Conservation (phyloP, 37 sponge, comb jelly and placozoan species). For the Agelas oroides region DNA sequence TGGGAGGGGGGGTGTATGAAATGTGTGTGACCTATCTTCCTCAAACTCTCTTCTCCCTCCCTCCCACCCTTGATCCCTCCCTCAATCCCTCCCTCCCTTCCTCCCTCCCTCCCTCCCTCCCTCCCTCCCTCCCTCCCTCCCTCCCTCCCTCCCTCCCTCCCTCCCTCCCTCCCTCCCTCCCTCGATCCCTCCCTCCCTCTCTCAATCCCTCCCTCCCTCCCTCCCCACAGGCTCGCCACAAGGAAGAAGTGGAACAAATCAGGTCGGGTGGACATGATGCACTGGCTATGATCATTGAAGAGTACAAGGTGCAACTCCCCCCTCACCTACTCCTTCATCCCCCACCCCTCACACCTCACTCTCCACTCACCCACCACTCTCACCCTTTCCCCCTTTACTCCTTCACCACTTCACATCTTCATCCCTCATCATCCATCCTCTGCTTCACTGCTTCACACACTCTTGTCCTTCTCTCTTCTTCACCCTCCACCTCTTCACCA, state of each 20-base stretch:
- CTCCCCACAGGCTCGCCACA: slow-evolving; percentile 62
- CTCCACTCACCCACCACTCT: not conserved
- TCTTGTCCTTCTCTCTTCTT: not conserved
- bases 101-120: no score
- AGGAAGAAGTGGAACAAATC: slow-evolving; percentile 74
- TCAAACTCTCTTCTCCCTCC: no score
- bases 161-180: no score
- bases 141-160: no score
- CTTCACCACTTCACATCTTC: not conserved
- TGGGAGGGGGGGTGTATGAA: not conserved
- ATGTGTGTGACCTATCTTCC: not conserved
- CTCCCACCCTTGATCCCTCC: no score
- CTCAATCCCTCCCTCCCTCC: not conserved
- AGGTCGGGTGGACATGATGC: slow-evolving; percentile 80
- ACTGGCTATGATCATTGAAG: slow-evolving; percentile 85
- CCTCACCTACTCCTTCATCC: not conserved
- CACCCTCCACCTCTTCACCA: not conserved
- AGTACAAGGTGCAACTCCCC: slow-evolving; percentile 68
- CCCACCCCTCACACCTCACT: no score
- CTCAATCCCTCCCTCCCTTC: no score
- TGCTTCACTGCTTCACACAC: not conserved
- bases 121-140: not conserved
- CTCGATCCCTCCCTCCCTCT: no score
- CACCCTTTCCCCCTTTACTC: not conserved
- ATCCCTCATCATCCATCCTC: not conserved